phyloP scores from a whole-genome alignment of 2,113 vertebrate species.

The Otolemur garnettii region DNA sequence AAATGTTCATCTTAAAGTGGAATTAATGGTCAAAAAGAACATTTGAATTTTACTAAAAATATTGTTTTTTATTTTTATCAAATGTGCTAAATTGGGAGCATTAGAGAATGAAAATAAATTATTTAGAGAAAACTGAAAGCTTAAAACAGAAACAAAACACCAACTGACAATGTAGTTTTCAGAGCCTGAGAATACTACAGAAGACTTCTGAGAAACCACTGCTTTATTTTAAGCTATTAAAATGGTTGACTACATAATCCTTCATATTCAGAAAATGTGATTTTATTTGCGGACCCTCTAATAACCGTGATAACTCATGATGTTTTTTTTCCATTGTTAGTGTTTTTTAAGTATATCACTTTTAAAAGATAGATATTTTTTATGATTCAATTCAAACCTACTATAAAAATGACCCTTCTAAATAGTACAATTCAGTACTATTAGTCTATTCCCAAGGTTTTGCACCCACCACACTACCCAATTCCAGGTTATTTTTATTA shows the following conservation, averaged over 20 bases:
- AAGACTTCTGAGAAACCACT: conserved; percentile 55
- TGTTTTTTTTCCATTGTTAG: not conserved
- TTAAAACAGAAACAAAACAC: conserved; percentile 59
- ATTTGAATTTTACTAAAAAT: conserved; percentile 55
- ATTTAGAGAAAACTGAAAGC: conserved; percentile 58
- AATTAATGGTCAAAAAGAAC: conserved; percentile 51
- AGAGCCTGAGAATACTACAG: not conserved
- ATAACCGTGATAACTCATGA: conserved; percentile 42
- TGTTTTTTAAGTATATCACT: not conserved
- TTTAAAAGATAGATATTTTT: conserved; percentile 25
- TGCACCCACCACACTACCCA: not conserved
- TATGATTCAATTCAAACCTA: conserved; percentile 51
- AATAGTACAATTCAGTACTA: not conserved
- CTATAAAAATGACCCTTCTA: conserved; percentile 33
- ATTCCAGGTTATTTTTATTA: conserved; percentile 57
- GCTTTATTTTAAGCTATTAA: conserved; percentile 68
- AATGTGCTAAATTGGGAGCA: conserved; percentile 51
- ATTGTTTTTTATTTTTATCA: conserved; percentile 53
- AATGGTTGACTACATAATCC: conserved; percentile 39
- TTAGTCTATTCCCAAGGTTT: conserved; percentile 37
- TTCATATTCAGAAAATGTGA: conserved; percentile 65
- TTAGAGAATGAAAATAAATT: conserved; percentile 64
- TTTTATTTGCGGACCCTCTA: conserved; percentile 66
- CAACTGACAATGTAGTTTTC: conserved; percentile 22
- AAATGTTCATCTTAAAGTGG: conserved; percentile 48